Percentiles rank a stretch among this genome's conserved stretches.
phyloP scores from a whole-genome alignment of 2,113 vertebrate species.

The Campylomormyrus tamandua region DNA sequence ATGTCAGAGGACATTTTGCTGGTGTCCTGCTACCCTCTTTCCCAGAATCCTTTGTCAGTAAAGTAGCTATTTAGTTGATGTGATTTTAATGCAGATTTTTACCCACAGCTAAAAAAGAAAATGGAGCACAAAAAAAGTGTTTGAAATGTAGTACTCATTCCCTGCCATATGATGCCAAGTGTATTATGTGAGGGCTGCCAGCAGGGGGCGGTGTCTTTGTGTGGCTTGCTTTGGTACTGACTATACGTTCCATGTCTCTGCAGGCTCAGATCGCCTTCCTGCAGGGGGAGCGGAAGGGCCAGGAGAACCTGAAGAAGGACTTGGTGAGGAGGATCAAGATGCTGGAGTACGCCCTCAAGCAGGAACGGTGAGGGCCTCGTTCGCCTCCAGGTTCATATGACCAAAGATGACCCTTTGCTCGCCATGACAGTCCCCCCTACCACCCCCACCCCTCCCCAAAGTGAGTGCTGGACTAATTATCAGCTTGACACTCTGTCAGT shows the following conservation, averaged over 20 bases:
- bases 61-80: not conserved
- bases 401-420: not conserved
- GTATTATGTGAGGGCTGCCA: not conserved
- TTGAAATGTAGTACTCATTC: not conserved
- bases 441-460: not conserved
- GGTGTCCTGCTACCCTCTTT: not conserved
- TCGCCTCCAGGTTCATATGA: not conserved
- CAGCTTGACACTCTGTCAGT: not conserved
- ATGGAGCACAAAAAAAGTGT: not conserved
- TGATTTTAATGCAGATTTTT: not conserved
- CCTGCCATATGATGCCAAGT: not conserved
- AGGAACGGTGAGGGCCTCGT: not conserved
- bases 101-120: not conserved
- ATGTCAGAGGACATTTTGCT: not conserved
- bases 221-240: not conserved
- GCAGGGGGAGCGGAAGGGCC: conserved; percentile 18
- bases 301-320: conserved; percentile 26
- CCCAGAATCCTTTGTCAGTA: not conserved
- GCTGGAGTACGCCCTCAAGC: conserved; percentile 20
- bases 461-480: not conserved
- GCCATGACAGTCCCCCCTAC: not conserved
- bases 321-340: conserved; percentile 23
- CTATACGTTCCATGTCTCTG: not conserved
- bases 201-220: not conserved
- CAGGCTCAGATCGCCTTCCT: conserved; percentile 25